A percentile compares a stretch with the other conserved stretches of the same genome.
These are phyloP conservation scores for Lasioglossum oenotherae DNA, from an alignment of 2,888 invertebrate genomes.

Conservation along the genomic window DNA sequence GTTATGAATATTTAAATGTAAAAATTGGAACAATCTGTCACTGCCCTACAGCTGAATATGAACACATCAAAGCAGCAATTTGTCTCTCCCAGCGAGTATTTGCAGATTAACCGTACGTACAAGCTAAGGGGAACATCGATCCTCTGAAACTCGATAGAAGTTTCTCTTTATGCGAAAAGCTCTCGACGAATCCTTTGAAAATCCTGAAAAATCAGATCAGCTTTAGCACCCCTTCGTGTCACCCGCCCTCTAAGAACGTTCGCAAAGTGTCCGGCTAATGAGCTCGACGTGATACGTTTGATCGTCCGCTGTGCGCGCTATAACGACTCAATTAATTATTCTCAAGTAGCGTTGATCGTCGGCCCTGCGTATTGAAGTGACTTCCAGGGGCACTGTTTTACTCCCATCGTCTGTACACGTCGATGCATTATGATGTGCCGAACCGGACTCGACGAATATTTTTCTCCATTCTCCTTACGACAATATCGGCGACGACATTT, in stretches of 20 bases:
- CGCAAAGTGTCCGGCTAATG: conserved; percentile 61
- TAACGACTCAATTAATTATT: conserved; percentile 72
- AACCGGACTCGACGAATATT: neutral
- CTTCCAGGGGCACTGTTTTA: conserved; percentile 39
- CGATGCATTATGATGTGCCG: neutral
- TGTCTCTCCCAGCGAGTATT: neutral
- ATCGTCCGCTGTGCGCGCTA: conserved; percentile 58
- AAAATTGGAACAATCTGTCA: neutral
- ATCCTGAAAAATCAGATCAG: neutral
- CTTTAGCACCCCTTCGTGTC: neutral
- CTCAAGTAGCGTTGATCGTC: conserved; percentile 69
- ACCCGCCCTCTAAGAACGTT: conserved; percentile 32
- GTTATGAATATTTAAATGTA: too few relatives aligned
- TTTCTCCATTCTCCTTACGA: neutral
- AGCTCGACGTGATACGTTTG: conserved; percentile 64
- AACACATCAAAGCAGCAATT: neutral
- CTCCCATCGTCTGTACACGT: conserved; percentile 7
- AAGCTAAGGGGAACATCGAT: neutral
- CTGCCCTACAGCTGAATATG: neutral
- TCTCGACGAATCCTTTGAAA: neutral
- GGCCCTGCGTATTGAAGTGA: conserved; percentile 48
- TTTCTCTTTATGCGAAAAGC: neutral
- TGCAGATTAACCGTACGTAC: neutral
- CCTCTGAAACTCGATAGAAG: neutral
- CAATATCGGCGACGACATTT: neutral